Evolutionary conservation across 2,888 invertebrate species (phyloP).

Genomic region (Drosophila longiperda): DNA sequence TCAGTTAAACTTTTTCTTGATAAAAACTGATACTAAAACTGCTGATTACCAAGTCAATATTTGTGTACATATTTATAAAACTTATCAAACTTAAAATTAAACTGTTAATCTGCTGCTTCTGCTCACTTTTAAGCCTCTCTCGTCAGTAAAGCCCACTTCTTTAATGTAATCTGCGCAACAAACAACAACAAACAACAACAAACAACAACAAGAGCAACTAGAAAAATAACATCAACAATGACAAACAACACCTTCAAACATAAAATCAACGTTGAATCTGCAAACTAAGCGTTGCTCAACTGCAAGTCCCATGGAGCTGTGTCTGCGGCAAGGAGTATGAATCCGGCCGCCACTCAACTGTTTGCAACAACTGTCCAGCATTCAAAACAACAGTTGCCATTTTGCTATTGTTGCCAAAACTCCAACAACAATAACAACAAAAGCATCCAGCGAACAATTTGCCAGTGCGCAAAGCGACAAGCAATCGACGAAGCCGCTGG

Average conservation of each 20-base stretch:
- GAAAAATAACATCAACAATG: constrained; percentile 45
- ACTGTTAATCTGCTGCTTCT: background rate
- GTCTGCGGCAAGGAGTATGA: background rate
- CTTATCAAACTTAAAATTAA: background rate
- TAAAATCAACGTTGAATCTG: constrained; percentile 46
- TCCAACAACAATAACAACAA: constrained; percentile 42
- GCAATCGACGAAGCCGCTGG: constrained; percentile 36
- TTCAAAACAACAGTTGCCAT: constrained; percentile 44
- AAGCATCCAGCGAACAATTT: constrained; percentile 58
- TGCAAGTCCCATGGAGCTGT: constrained; percentile 26
- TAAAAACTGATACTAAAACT: background rate
- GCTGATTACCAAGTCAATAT: background rate
- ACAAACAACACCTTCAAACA: constrained; percentile 48
- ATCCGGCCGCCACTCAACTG: background rate
- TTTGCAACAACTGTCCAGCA: constrained; percentile 22
- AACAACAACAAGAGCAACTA: constrained; percentile 4
- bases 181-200: constrained; percentile 13
- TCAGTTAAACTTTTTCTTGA: background rate
- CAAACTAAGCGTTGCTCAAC: constrained; percentile 38
- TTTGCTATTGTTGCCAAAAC: constrained; percentile 52
- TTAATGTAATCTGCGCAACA: constrained; percentile 26
- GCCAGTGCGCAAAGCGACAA: constrained; percentile 63
- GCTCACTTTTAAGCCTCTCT: constrained; percentile 2
- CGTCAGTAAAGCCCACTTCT: constrained; percentile 14
- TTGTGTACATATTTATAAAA: background rate